A percentile compares a stretch with the other conserved stretches of the same genome.
phyloP scores from a whole-genome alignment of 1,140 invertebrate genomes.

The Temnothorax curvispinosus region DNA sequence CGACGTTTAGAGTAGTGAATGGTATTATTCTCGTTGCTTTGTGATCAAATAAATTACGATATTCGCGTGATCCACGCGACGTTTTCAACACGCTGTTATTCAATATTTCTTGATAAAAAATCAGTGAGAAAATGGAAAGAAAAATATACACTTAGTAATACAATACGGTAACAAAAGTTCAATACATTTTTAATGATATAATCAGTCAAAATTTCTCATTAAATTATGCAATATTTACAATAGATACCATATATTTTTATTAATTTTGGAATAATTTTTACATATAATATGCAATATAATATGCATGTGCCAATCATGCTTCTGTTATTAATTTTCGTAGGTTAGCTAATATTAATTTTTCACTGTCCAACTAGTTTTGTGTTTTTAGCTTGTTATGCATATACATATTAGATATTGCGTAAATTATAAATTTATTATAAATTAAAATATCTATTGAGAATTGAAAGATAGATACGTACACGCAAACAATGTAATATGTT shows the following conservation, averaged over 20 bases:
- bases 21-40: neutral
- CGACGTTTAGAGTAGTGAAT: neutral
- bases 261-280: neutral
- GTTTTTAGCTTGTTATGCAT: neutral
- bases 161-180: neutral
- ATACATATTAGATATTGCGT: neutral
- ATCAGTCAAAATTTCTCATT: neutral
- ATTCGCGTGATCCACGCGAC: neutral
- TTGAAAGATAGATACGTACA: neutral
- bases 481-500: neutral
- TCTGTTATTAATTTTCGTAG: neutral
- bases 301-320: neutral
- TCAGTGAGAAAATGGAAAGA: neutral
- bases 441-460: slow-evolving; percentile 8
- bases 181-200: neutral
- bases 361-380: neutral
- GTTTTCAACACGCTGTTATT: neutral
- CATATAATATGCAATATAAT: neutral
- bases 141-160: neutral
- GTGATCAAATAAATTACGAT: slow-evolving; percentile 15
- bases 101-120: neutral
- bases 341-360: neutral
- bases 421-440: neutral
- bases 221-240: neutral
- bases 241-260: neutral